Conservation (phyloP, 1,140 invertebrate species). For the Trypoxylus dichotomus region DNA sequence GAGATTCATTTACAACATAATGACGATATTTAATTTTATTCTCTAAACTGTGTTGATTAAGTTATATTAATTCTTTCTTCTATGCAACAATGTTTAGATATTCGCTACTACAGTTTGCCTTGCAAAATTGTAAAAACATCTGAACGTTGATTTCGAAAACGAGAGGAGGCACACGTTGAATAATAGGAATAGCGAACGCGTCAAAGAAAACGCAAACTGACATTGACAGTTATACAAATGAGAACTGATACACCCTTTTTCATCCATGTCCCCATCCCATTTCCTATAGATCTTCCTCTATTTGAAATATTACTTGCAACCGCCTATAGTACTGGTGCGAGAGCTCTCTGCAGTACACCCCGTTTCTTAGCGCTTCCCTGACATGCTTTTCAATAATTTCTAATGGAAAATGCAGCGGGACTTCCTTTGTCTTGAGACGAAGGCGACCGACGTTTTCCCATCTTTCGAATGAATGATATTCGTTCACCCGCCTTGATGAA, state of each 20-base stretch:
- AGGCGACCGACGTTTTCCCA: not conserved
- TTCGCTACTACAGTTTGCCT: no score
- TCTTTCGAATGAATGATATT: not conserved
- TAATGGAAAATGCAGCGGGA: not conserved
- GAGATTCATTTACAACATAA: no score
- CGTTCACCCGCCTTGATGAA: not conserved
- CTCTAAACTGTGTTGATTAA: no score
- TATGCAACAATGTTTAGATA: no score
- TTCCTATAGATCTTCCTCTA: not conserved
- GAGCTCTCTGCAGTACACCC: not conserved
- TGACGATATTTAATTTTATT: no score
- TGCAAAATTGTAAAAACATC: not conserved
- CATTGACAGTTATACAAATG: slow-evolving; percentile 19
- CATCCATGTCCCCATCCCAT: not conserved
- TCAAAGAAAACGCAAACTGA: not conserved
- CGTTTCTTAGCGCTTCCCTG: not conserved
- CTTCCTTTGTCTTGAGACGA: not conserved
- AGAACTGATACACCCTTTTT: slow-evolving; percentile 15
- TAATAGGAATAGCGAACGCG: not conserved
- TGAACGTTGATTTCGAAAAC: not conserved
- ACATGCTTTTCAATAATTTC: slow-evolving; percentile 13
- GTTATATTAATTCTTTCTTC: no score
- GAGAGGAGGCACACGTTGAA: not conserved
- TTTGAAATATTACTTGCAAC: slow-evolving; percentile 3
- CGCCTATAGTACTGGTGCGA: not conserved